Base-by-base conservation (phyloP, 2,888 invertebrate species). In the Exephanes ischioxanthus region DNA sequence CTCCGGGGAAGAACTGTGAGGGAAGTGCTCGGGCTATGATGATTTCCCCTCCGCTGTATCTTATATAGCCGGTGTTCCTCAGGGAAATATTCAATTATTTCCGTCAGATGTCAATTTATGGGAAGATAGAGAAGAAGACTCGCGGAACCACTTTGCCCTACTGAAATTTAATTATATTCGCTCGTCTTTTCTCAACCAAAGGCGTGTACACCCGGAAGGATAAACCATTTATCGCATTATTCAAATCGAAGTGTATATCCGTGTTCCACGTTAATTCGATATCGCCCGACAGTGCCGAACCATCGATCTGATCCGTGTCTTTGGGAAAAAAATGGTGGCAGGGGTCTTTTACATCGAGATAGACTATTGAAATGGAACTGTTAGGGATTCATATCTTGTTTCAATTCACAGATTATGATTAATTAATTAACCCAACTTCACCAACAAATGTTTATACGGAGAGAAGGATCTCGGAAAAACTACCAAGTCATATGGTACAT, bases 1-100 rank as follows among this genome's bases (percentile, higher is more conserved):
- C 53, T 55, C 76, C 41, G 41, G 73, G 73, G 77, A 61, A 68
- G 79, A 58, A 58, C 71, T 73, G 72, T 48, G 41, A 55, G 80
- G 75, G 85, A 79, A 71, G 71, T 45, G 53, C 51, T 70, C 68
- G 33, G 53, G 55, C 80, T 70, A 87, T 83, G 81, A 80, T 79
- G 79, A 84, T 80, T 80, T 83, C 68, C 75, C 80, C 85, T 80
- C 71, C 48, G 48, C 66, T 48, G 78, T 80, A 68, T 84, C 76
- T 81, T 76, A 81, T 75, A 85, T 88, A 86, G 86, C 86, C 81
- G 67, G 37, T 86, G 83, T 88, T 88, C 89, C 88, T 85, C 72
- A 63, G 89, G 89, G 89, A 90, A 90, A 89, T 90, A 90, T 89
- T 90, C 89, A 89, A 90, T 90, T 90, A 90, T 88, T 88, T 87